phyloP scores from a whole-genome alignment of 2,113 vertebrate genomes.

The Toxostoma redivivum region DNA sequence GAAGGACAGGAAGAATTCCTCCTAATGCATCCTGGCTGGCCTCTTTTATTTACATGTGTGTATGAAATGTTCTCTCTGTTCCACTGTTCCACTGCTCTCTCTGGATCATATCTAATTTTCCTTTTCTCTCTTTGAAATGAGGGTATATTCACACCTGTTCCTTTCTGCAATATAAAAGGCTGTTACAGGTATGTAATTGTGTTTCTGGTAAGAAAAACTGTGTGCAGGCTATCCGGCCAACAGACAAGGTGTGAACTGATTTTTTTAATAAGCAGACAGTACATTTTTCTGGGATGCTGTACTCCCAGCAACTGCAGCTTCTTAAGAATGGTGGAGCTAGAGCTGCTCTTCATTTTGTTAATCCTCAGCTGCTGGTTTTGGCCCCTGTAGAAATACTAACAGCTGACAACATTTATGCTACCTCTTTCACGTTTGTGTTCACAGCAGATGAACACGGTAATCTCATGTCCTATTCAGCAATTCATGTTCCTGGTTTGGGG shows the following conservation, averaged over 20 bases:
- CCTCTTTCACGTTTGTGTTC: background rate
- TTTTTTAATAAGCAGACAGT: background rate
- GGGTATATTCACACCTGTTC: background rate
- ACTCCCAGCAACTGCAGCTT: background rate
- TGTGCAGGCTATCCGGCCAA: background rate
- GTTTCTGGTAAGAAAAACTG: background rate
- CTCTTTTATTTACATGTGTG: background rate
- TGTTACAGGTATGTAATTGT: background rate
- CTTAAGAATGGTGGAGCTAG: background rate
- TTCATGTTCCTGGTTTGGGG: background rate
- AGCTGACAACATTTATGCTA: background rate
- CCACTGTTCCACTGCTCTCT: background rate
- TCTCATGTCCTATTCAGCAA: background rate
- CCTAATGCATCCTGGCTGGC: background rate
- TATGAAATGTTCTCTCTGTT: background rate
- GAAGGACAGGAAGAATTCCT: background rate
- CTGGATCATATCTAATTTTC: background rate
- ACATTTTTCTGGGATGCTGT: background rate
- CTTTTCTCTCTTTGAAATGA: background rate
- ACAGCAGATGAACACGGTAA: background rate
- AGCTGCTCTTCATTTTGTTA: background rate
- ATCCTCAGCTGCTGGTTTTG: slow-evolving; percentile 31
- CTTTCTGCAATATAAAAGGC: background rate
- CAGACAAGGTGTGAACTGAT: background rate
- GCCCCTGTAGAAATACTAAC: background rate